Percentiles rank a stretch among this genome's conserved stretches.
phyloP scores from a whole-genome alignment of 1,140 invertebrate species.

The Formica selysi region DNA sequence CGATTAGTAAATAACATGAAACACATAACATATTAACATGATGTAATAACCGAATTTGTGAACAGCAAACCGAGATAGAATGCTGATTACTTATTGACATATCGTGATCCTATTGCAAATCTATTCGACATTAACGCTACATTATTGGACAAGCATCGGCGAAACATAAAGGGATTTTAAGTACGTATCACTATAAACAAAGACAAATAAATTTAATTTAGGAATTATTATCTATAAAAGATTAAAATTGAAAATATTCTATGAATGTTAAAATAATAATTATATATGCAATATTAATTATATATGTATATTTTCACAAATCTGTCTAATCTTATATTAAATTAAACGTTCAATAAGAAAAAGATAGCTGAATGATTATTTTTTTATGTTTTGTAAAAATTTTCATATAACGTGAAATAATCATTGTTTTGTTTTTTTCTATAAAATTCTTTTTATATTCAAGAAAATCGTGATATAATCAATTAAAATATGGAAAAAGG shows the following conservation, averaged over 20 bases:
- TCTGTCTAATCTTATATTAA: neutral
- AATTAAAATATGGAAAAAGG: neutral
- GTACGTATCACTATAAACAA: neutral
- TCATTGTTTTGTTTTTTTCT: neutral
- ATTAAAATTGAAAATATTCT: neutral
- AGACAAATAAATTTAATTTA: neutral
- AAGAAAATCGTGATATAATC: neutral
- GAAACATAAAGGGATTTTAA: neutral
- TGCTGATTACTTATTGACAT: constrained; percentile 61
- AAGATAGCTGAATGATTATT: neutral
- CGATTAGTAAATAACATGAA: constrained; percentile 35
- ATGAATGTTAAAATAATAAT: constrained; percentile 14
- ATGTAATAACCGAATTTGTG: constrained; percentile 33
- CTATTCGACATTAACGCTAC: constrained; percentile 23
- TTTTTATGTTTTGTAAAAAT: neutral
- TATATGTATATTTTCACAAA: neutral
- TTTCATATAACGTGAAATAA: neutral
- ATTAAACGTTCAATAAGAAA: neutral
- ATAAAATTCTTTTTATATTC: neutral
- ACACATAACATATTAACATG: neutral
- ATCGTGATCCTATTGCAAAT: constrained; percentile 6
- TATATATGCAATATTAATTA: constrained; percentile 23
- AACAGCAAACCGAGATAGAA: constrained; percentile 3
- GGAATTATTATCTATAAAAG: neutral
- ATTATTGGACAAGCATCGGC: constrained; percentile 8